These are phyloP conservation scores for Tetragnatha montana DNA, from an alignment of 2,888 invertebrate species.

Conservation along the genomic window DNA sequence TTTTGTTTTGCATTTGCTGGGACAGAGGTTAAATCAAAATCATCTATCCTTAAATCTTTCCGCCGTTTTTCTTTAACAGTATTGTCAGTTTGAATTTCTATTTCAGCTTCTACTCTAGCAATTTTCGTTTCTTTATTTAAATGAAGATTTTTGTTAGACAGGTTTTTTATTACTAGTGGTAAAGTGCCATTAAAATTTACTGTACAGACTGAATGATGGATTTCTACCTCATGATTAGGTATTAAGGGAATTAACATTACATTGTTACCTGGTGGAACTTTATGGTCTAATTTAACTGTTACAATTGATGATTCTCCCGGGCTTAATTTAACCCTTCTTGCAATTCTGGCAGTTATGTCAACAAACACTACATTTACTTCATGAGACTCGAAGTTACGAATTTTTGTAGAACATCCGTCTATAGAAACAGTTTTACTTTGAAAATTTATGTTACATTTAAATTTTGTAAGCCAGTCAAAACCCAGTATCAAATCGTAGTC, in stretches of 20 bases:
- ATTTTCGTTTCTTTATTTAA: constrained; percentile 8
- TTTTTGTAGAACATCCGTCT: background rate
- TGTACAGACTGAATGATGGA: constrained; percentile 5
- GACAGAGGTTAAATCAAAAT: background rate
- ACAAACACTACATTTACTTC: constrained; percentile 4
- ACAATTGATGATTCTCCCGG: background rate
- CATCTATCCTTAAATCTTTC: background rate
- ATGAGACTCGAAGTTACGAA: background rate
- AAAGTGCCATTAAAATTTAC: background rate
- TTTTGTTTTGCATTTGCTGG: background rate
- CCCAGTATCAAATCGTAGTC: constrained; percentile 9
- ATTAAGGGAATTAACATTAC: background rate
- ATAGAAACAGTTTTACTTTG: background rate
- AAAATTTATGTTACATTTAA: constrained; percentile 20
- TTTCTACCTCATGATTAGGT: background rate
- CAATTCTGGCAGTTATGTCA: background rate
- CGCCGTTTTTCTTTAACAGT: background rate
- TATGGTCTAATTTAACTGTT: background rate
- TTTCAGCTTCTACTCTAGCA: background rate
- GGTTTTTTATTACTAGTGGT: constrained; percentile 3
- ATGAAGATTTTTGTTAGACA: background rate
- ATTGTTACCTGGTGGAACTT: background rate
- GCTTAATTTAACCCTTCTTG: background rate
- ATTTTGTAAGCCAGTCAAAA: background rate
- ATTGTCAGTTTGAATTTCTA: background rate